Conservation (phyloP, 2,888 invertebrate species). For the Calliopum simillimum region DNA sequence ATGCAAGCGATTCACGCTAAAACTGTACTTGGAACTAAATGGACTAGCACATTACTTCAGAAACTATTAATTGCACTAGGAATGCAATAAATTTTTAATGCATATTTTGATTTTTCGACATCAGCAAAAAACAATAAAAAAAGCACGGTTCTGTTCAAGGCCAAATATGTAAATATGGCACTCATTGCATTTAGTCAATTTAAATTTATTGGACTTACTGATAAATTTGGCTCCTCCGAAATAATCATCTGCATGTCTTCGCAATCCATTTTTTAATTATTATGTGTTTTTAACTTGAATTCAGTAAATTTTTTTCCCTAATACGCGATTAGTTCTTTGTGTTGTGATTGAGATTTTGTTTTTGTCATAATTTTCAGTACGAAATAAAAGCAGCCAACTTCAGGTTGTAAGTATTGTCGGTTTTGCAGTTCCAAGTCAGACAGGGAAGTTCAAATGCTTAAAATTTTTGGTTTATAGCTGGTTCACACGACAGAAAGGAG, state of each 20-base stretch:
- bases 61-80: too few species aligned
- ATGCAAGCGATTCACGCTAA: background rate
- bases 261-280: constrained; percentile 64
- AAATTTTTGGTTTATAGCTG: too few species aligned
- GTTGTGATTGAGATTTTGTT: background rate
- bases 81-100: too few species aligned
- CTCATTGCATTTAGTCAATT: background rate
- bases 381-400: background rate
- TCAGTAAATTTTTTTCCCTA: background rate
- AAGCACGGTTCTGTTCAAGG: background rate
- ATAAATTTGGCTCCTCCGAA: constrained; percentile 61
- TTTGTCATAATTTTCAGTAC: background rate
- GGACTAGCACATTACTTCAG: too few species aligned
- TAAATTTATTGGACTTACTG: constrained; percentile 51
- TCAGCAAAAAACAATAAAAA: background rate
- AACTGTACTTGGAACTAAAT: constrained; percentile 2
- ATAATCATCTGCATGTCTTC: constrained; percentile 64
- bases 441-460: too few species aligned
- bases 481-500: too few species aligned
- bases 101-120: too few species aligned
- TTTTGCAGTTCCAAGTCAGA: too few species aligned
- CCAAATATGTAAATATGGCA: background rate
- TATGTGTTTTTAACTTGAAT: constrained; percentile 24
- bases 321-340: too few species aligned
- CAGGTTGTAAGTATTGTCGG: too few species aligned